Conservation (phyloP, 2,888 invertebrate genomes). For the Polia nebulosa region DNA sequence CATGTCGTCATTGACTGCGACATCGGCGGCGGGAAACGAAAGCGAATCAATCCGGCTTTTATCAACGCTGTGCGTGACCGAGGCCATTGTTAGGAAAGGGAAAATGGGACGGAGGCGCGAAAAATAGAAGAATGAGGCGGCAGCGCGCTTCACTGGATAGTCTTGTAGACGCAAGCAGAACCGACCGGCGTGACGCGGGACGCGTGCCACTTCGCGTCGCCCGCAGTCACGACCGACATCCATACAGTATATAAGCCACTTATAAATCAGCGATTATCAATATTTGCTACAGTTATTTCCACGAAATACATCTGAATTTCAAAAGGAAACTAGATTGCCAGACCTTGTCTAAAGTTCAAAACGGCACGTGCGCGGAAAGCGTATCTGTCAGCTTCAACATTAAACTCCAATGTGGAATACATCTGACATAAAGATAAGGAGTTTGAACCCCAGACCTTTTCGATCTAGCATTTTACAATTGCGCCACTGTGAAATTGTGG, state of each 20-base stretch:
- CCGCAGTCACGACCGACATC: conserved; percentile 80
- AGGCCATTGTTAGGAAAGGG: conserved; percentile 89
- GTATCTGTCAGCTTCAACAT: conserved; percentile 75
- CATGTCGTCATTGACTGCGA: conserved; percentile 83
- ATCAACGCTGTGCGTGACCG: conserved; percentile 87
- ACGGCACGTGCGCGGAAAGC: conserved; percentile 77
- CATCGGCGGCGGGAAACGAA: conserved; percentile 84
- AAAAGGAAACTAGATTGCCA: conserved; percentile 47
- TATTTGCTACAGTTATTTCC: conserved; percentile 62
- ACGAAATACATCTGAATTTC: conserved; percentile 44
- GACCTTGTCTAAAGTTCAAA: conserved; percentile 75
- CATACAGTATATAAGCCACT: conserved; percentile 76
- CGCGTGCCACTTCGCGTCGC: conserved; percentile 81
- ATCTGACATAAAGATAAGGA: conserved; percentile 85
- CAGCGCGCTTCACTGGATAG: conserved; percentile 79
- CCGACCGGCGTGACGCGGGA: conserved; percentile 74
- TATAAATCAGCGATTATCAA: conserved; percentile 70
- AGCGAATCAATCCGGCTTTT: conserved; percentile 88
- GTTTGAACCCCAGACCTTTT: conserved; percentile 87
- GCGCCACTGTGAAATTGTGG: conserved; percentile 86
- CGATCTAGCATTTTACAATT: conserved; percentile 88
- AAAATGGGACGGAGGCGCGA: conserved; percentile 86
- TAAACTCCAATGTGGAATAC: conserved; percentile 79
- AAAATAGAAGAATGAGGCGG: conserved; percentile 85
- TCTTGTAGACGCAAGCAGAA: conserved; percentile 72